phyloP scores from a whole-genome alignment of 2,888 invertebrate species.

The Lochmaea crataegi region DNA sequence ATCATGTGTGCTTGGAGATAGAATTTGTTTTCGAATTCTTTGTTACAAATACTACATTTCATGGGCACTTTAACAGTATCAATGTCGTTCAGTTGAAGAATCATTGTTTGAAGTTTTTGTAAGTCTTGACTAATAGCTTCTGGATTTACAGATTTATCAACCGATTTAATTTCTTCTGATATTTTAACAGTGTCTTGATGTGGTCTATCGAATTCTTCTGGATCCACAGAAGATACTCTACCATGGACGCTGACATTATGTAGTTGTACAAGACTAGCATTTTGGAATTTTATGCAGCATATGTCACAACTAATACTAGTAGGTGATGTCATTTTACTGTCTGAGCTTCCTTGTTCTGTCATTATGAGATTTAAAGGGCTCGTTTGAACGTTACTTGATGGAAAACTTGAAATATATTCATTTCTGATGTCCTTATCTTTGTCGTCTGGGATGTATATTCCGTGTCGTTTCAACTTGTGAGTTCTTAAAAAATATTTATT shows the following conservation, averaged over 20 bases:
- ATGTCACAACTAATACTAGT: constrained; percentile 67
- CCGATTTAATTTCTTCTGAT: constrained; percentile 42
- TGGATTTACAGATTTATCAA: constrained; percentile 62
- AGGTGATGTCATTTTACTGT: constrained; percentile 65
- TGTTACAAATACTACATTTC: constrained; percentile 77
- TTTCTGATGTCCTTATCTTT: constrained; percentile 62
- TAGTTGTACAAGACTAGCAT: constrained; percentile 63
- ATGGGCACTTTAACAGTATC: constrained; percentile 70
- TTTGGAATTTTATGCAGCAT: constrained; percentile 69
- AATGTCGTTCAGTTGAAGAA: constrained; percentile 85
- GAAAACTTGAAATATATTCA: constrained; percentile 62
- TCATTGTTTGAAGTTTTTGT: constrained; percentile 91
- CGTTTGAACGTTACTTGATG: constrained; percentile 70
- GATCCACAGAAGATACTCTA: constrained; percentile 52
- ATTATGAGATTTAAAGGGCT: constrained; percentile 85
- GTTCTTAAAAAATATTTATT: constrained; percentile 93
- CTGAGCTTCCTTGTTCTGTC: constrained; percentile 72
- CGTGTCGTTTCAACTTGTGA: constrained; percentile 94
- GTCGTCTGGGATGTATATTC: constrained; percentile 77
- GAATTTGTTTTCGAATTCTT: constrained; percentile 78
- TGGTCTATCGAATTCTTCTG: constrained; percentile 54
- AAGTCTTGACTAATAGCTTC: constrained; percentile 85
- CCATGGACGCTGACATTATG: constrained; percentile 63
- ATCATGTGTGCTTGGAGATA: constrained; percentile 77
- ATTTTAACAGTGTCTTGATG: constrained; percentile 45